These are phyloP conservation scores for Xylota segnis DNA, from an alignment of 2,888 invertebrate species.

Conservation along the genomic window DNA sequence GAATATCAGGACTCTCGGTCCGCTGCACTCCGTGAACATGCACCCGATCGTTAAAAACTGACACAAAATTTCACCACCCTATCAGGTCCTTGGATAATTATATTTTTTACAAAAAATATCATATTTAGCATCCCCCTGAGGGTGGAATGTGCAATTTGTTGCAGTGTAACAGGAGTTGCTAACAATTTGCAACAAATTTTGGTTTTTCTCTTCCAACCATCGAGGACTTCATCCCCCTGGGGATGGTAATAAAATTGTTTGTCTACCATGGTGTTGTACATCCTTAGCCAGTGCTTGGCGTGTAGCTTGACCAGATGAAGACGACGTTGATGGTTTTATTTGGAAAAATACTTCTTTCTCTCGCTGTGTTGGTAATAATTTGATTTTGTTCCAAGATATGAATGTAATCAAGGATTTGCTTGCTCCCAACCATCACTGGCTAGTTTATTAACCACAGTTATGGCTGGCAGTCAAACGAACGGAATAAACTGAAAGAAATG, in stretches of 20 bases:
- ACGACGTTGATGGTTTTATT: constrained; percentile 6
- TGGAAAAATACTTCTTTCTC: constrained; percentile 9
- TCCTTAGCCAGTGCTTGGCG: constrained; percentile 1
- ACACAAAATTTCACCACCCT: neutral
- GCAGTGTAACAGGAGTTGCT: neutral
- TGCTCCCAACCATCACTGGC: constrained; percentile 1
- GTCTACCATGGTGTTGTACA: neutral
- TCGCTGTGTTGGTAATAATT: constrained; percentile 34
- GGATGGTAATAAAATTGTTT: constrained; percentile 8
- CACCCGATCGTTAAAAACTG: constrained; percentile 2
- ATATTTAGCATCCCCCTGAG: neutral
- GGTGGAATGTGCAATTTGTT: constrained; percentile 15
- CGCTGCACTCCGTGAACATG: neutral
- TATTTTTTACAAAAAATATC: neutral
- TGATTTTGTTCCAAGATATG: constrained; percentile 50
- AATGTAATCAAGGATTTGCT: constrained; percentile 50
- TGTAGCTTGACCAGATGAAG: constrained; percentile 8
- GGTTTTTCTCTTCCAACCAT: neutral
- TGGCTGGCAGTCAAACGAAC: neutral
- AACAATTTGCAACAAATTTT: constrained; percentile 12
- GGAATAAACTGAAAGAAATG: neutral
- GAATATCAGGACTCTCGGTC: neutral
- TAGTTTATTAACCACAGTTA: constrained; percentile 38
- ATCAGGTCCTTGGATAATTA: constrained; percentile 8
- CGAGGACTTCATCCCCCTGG: neutral